Percentiles rank a stretch among this genome's conserved stretches.
Conservation (phyloP, 2,113 vertebrate species). For the Tyto alba region DNA sequence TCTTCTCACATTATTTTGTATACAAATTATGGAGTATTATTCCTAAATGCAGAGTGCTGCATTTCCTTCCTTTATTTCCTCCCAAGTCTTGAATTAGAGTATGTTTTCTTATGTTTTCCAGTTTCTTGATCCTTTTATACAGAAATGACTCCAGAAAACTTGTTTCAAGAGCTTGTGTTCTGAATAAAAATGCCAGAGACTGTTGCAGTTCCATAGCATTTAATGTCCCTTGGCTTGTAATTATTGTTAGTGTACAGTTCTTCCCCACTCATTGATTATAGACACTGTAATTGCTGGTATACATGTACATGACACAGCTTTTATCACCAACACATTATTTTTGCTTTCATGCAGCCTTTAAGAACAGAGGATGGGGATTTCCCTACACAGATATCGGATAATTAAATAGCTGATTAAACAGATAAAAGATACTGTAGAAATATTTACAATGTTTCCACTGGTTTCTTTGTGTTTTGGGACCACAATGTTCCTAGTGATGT, state of each 20-base stretch:
- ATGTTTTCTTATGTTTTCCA: background rate
- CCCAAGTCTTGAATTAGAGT: background rate
- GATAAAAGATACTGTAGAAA: background rate
- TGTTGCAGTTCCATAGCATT: fast-evolving
- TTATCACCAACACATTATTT: background rate
- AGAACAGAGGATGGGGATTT: background rate
- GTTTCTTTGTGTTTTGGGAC: background rate
- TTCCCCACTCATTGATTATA: background rate
- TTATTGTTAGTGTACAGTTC: background rate
- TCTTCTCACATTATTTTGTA: fast-evolving
- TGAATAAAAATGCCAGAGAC: background rate
- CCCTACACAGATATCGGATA: background rate
- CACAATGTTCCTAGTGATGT: background rate
- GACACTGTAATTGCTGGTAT: background rate
- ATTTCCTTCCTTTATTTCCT: background rate
- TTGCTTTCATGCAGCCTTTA: background rate
- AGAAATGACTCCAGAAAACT: background rate
- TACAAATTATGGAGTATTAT: background rate
- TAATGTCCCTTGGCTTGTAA: background rate
- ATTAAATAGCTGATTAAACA: background rate
- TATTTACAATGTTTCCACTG: background rate
- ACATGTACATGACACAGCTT: background rate
- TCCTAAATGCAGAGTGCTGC: background rate
- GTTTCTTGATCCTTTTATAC: background rate
- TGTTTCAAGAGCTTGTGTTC: background rate